Evolutionary conservation across 2,888 invertebrate genomes (phyloP).

Genomic region (Xestoiulus laeticollis): DNA sequence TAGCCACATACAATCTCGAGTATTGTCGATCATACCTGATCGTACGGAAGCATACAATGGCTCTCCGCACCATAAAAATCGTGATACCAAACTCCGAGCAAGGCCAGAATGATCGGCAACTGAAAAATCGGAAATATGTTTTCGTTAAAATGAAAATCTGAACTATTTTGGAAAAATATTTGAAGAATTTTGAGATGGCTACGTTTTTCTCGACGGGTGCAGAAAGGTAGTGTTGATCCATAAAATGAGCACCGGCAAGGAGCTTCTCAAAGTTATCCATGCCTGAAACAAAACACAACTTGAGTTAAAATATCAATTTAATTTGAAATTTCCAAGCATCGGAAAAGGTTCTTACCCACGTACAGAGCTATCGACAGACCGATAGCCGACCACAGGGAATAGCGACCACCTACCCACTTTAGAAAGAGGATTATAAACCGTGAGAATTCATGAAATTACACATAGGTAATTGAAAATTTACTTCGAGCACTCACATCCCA

Average conservation of each 20-base stretch:
- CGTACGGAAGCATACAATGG: conserved; percentile 95
- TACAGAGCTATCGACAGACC: conserved; percentile 94
- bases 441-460: conserved; percentile 38
- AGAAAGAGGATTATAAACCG: conserved; percentile 53
- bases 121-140: conserved; percentile 63
- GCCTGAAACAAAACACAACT: conserved; percentile 60
- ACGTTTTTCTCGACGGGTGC: conserved; percentile 93
- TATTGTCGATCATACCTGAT: conserved; percentile 72
- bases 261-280: conserved; percentile 94
- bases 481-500: conserved; percentile 78
- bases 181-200: conserved; percentile 61
- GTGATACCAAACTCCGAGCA: conserved; percentile 92
- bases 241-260: conserved; percentile 87
- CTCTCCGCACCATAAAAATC: conserved; percentile 97
- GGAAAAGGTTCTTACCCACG: conserved; percentile 71
- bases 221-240: conserved; percentile 91
- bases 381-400: conserved; percentile 98
- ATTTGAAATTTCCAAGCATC: background rate
- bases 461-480: too few relatives aligned
- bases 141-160: background rate
- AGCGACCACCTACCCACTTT: conserved; percentile 96
- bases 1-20: too few relatives aligned
- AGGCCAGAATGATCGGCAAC: conserved; percentile 92
- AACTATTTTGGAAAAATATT: background rate
- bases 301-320: background rate